Evolutionary conservation across 2,888 invertebrate species (phyloP).

Genomic region (Lasiommata megera): DNA sequence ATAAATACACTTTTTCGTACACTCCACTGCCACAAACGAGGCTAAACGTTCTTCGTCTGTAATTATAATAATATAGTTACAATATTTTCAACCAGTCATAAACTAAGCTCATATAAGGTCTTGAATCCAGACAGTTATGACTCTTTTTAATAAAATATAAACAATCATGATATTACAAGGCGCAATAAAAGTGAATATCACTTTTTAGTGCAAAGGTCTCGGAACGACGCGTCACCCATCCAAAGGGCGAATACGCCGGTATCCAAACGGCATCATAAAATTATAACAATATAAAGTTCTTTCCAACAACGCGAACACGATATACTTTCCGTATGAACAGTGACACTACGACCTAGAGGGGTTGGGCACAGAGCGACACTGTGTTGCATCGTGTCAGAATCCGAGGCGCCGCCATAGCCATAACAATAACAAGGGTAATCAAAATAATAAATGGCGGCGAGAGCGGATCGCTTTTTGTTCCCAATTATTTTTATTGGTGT

Average conservation of each 20-base stretch:
- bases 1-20: no score
- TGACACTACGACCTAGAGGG: background rate
- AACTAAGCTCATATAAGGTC: constrained; percentile 9
- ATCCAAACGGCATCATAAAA: constrained; percentile 42
- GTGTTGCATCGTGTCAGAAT: constrained; percentile 18
- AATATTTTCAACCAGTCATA: background rate
- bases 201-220: constrained; percentile 20
- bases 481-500: constrained; percentile 77
- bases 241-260: constrained; percentile 10
- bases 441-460: constrained; percentile 70
- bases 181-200: constrained; percentile 21
- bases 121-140: constrained; percentile 6
- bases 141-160: constrained; percentile 13
- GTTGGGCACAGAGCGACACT: constrained; percentile 16
- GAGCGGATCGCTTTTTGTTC: constrained; percentile 67
- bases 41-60: background rate
- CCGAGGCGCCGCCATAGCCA: constrained; percentile 44
- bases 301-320: constrained; percentile 39
- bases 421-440: constrained; percentile 72
- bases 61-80: constrained; percentile 1
- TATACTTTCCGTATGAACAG: constrained; percentile 14
- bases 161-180: constrained; percentile 14
- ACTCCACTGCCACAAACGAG: no score
- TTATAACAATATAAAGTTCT: constrained; percentile 46
- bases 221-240: constrained; percentile 41